These are phyloP conservation scores for Nyctalus aviator DNA, from an alignment of 2,797 vertebrate genomes.

Conservation along the genomic window DNA sequence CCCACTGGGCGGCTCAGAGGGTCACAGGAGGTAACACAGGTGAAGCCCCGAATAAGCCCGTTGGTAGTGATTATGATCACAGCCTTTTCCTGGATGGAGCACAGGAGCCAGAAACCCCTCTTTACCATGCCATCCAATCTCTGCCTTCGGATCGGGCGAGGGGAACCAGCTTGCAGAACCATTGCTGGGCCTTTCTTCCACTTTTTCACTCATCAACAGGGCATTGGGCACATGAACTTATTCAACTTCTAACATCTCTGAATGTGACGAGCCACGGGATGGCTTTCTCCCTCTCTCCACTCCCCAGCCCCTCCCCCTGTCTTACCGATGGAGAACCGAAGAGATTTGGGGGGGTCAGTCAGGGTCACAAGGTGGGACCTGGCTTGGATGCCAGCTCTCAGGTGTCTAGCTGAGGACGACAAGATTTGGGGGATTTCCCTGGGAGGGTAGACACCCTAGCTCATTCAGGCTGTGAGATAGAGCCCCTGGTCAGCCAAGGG, in stretches of 20 bases:
- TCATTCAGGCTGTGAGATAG: neutral
- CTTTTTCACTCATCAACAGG: neutral
- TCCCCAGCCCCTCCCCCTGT: accelerated
- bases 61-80: accelerated
- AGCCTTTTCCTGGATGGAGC: neutral
- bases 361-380: neutral
- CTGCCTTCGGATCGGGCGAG: neutral
- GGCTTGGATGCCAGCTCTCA: neutral
- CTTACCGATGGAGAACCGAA: neutral
- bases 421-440: neutral
- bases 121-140: neutral
- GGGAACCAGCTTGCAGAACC: neutral
- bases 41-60: neutral
- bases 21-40: neutral
- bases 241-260: neutral
- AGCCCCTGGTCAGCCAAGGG: neutral
- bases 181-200: neutral
- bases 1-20: neutral
- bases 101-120: neutral
- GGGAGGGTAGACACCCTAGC: neutral
- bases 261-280: accelerated
- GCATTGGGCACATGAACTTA: neutral
- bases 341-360: neutral
- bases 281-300: neutral
- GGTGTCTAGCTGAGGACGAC: neutral